phyloP scores from a whole-genome alignment of 1,140 invertebrate species.

The Drosophila rufa region DNA sequence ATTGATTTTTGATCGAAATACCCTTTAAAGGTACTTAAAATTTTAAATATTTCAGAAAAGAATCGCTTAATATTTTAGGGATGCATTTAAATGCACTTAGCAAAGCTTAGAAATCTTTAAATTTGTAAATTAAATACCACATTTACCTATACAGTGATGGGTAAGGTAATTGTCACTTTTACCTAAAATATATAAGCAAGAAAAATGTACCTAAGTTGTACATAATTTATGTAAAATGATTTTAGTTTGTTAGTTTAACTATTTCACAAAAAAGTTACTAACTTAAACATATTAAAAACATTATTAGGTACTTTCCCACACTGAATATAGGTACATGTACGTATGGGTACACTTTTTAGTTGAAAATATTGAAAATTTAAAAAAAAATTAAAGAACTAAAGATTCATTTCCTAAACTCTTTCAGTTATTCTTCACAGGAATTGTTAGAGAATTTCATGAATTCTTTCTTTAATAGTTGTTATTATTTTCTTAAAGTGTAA shows the following conservation, averaged over 20 bases:
- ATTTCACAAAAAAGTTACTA: not conserved
- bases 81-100: not conserved
- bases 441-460: not conserved
- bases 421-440: not conserved
- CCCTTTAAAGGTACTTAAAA: not conserved
- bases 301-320: not conserved
- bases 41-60: not conserved
- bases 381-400: not conserved
- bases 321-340: not conserved
- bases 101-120: not conserved
- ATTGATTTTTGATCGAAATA: too few species aligned
- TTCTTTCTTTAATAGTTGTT: not conserved
- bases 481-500: not conserved
- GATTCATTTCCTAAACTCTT: not conserved
- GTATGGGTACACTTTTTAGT: not conserved
- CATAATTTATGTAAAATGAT: not conserved
- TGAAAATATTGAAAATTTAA: not conserved
- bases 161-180: not conserved
- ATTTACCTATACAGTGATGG: not conserved
- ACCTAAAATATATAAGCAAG: not conserved
- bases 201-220: not conserved
- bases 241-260: not conserved
- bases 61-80: not conserved
- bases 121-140: too few species aligned
- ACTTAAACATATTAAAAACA: not conserved